Evolutionary conservation across 2,113 vertebrate genomes (phyloP).

Genomic region (Pachypanchax playfairii): DNA sequence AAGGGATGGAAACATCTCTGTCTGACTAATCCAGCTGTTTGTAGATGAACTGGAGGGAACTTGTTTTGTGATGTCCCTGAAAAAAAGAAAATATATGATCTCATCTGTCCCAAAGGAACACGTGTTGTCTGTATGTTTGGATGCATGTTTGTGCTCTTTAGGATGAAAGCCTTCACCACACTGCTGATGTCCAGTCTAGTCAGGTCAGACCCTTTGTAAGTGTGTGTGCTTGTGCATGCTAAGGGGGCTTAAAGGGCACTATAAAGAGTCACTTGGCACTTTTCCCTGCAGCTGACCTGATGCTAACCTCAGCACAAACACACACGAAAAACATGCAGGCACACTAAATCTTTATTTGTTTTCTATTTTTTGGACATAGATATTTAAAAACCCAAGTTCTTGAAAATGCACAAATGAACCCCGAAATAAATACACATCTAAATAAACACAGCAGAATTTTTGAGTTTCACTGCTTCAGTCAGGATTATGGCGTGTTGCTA

Average conservation of each 20-base stretch:
- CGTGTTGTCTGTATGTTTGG: not conserved
- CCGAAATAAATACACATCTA: no score
- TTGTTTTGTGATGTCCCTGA: no score
- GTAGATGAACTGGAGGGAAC: no score
- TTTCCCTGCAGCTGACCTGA: constrained; percentile 57
- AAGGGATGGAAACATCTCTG: no score
- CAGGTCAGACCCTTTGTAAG: constrained; percentile 73
- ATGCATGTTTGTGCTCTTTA: no score
- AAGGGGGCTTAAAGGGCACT: constrained; percentile 25
- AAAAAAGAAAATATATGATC: constrained; percentile 86
- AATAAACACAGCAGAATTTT: not conserved
- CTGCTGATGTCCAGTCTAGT: constrained; percentile 84
- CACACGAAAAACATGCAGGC: constrained; percentile 18
- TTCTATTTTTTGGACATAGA: not conserved
- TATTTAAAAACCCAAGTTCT: not conserved
- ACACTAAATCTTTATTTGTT: constrained; percentile 3
- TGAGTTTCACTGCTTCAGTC: constrained; percentile 5
- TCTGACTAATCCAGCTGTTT: no score
- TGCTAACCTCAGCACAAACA: constrained; percentile 34
- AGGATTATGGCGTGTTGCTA: not conserved
- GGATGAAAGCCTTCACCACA: constrained; percentile 76
- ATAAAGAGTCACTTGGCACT: constrained; percentile 63
- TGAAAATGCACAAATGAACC: not conserved
- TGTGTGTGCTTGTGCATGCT: constrained; percentile 32
- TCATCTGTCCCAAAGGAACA: constrained; percentile 72